Evolutionary conservation across 2,888 invertebrate species (phyloP).

Genomic region (Punctoribates punctum): DNA sequence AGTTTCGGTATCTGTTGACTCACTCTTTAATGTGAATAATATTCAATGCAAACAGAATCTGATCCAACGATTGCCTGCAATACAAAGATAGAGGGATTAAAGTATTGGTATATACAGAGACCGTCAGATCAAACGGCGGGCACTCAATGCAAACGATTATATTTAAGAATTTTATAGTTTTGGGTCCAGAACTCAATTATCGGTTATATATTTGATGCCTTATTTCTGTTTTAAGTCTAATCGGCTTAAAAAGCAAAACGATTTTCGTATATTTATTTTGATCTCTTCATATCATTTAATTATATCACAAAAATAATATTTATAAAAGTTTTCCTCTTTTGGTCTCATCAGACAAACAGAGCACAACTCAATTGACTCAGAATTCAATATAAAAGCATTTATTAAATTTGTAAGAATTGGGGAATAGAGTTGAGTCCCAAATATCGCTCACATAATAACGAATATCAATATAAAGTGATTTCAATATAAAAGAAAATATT

Average conservation of each 20-base stretch:
- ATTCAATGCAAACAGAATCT: neutral
- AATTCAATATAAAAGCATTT: slow-evolving; percentile 20
- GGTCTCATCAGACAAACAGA: neutral
- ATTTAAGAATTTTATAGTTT: slow-evolving; percentile 13
- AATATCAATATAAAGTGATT: slow-evolving; percentile 19
- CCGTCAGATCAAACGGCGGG: neutral
- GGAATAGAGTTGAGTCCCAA: neutral
- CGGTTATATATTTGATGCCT: neutral
- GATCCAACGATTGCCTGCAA: slow-evolving; percentile 8
- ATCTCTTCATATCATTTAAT: slow-evolving; percentile 17
- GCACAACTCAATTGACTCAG: neutral
- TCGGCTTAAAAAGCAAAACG: slow-evolving; percentile 7
- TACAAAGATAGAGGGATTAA: slow-evolving; percentile 29
- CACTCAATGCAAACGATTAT: neutral
- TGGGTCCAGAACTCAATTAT: neutral
- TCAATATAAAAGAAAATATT: slow-evolving; percentile 34
- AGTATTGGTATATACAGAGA: neutral
- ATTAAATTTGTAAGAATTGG: slow-evolving; percentile 15
- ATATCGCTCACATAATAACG: neutral
- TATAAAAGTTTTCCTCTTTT: slow-evolving; percentile 6
- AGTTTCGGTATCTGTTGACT: neutral
- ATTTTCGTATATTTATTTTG: neutral
- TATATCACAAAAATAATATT: slow-evolving; percentile 15
- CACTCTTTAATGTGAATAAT: slow-evolving; percentile 8
- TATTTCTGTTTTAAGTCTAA: slow-evolving; percentile 22